These are phyloP conservation scores for Trichopoda pennipes DNA, from an alignment of 2,888 invertebrate genomes.

Conservation along the genomic window DNA sequence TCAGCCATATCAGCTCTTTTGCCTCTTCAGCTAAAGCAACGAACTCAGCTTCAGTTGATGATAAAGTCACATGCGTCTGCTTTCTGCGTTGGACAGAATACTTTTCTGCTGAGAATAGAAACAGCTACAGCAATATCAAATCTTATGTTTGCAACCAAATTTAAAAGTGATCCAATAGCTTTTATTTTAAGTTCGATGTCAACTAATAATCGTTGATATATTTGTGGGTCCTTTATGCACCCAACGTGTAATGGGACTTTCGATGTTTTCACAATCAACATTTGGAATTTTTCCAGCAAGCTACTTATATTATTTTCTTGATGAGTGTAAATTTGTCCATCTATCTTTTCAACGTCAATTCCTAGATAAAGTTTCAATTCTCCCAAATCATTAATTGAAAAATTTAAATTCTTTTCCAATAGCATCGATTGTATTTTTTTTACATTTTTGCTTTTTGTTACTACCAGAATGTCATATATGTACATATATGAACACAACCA, in stretches of 20 bases:
- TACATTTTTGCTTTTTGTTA: too few species aligned
- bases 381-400: too few species aligned
- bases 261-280: neutral
- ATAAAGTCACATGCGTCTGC: too few species aligned
- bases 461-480: too few species aligned
- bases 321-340: neutral
- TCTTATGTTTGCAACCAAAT: neutral
- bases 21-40: too few species aligned
- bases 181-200: neutral
- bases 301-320: neutral
- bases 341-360: neutral
- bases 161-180: neutral
- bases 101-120: neutral
- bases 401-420: too few species aligned
- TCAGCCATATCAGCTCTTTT: too few species aligned
- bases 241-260: conserved; percentile 3
- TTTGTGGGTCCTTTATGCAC: neutral
- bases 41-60: too few species aligned
- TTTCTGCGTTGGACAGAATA: neutral
- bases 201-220: neutral
- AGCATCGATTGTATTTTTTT: too few species aligned
- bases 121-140: neutral
- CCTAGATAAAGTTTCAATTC: too few species aligned
- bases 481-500: too few species aligned
- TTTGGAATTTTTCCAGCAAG: neutral